These are phyloP conservation scores for Porites lutea DNA, from an alignment of 64 coral and sea anemone species.

Conservation along the genomic window DNA sequence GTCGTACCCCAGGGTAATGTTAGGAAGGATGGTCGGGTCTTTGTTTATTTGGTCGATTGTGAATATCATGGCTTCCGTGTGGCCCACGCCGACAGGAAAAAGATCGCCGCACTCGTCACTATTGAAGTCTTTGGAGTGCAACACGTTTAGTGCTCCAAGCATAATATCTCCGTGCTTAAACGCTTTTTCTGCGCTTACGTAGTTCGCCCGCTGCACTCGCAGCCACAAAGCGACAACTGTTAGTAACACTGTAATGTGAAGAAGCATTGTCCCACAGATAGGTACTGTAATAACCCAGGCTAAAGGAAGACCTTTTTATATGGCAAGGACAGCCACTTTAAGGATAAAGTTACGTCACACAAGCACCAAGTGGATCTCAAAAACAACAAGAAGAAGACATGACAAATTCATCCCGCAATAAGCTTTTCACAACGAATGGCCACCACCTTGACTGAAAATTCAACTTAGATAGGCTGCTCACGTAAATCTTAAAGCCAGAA, in stretches of 20 bases:
- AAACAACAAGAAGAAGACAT: no score
- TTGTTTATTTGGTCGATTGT: conserved; percentile 73
- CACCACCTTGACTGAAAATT: no score
- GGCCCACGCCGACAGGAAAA: conserved; percentile 41
- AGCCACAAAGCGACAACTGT: neutral
- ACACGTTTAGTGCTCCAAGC: conserved; percentile 57
- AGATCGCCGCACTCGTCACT: conserved; percentile 34
- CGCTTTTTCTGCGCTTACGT: neutral
- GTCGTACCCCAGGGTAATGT: conserved; percentile 37
- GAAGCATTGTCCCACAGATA: neutral
- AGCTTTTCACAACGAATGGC: no score
- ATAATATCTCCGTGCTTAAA: conserved; percentile 55
- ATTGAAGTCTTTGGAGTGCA: conserved; percentile 19
- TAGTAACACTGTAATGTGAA: neutral
- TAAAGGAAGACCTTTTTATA: no score
- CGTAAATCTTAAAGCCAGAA: no score
- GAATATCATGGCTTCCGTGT: conserved; percentile 72
- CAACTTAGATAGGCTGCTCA: no score
- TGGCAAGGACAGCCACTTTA: no score
- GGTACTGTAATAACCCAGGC: no score
- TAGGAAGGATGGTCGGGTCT: conserved; percentile 25
- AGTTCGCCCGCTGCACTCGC: neutral
- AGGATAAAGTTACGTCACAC: no score
- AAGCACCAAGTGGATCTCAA: no score
- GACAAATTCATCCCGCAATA: no score